Evolutionary conservation across 2,797 vertebrate species (phyloP).

Genomic region (Pantherophis alleghaniensis): DNA sequence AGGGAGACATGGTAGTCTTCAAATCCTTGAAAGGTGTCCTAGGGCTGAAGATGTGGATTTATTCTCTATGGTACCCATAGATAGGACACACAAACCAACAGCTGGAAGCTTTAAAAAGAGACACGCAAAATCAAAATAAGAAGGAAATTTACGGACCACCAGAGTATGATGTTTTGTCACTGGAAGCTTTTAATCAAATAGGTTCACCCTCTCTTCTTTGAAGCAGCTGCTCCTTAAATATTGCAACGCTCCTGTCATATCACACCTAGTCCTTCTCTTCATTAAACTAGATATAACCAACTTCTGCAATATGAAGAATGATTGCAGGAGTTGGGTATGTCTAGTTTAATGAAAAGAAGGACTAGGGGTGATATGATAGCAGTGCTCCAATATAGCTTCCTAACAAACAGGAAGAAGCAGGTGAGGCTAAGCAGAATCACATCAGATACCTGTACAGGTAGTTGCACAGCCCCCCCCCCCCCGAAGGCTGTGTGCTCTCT

Average conservation of each 20-base stretch:
- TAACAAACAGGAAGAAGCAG: too few species aligned
- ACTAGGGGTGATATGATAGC: too few species aligned
- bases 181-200: not conserved
- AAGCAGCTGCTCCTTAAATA: not conserved
- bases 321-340: too few species aligned
- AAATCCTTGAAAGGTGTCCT: not conserved
- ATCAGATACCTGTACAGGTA: too few species aligned
- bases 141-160: not conserved
- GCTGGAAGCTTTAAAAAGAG: not conserved
- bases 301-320: too few species aligned
- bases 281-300: not conserved
- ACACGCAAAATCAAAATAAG: not conserved
- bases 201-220: not conserved
- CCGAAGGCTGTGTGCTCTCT: too few species aligned
- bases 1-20: not conserved
- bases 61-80: not conserved
- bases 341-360: too few species aligned
- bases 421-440: too few species aligned
- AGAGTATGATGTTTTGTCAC: not conserved
- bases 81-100: not conserved
- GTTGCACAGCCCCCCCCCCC: too few species aligned
- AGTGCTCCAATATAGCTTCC: too few species aligned
- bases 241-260: not conserved
- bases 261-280: not conserved
- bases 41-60: not conserved